Evolutionary conservation across 2,113 vertebrate species (phyloP).

Genomic region (Mugil cephalus): DNA sequence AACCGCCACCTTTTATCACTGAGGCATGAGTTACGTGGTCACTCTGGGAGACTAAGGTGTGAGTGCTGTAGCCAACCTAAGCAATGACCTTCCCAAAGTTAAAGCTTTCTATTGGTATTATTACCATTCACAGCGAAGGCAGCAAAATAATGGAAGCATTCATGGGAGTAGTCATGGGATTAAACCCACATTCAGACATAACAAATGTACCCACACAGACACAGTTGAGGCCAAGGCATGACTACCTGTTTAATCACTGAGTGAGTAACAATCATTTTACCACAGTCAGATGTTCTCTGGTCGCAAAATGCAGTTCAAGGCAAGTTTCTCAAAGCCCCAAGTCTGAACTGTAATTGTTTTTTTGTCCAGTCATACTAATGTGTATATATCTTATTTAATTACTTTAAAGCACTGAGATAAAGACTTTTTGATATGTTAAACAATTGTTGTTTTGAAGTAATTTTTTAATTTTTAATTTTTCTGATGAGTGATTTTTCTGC

Average conservation of each 20-base stretch:
- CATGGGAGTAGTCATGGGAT: slow-evolving; percentile 57
- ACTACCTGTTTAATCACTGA: background rate
- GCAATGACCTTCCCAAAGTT: slow-evolving; percentile 45
- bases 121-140: slow-evolving; percentile 22
- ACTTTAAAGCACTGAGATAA: background rate
- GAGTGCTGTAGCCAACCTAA: slow-evolving; percentile 28
- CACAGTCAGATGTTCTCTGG: slow-evolving; percentile 17
- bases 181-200: slow-evolving; percentile 69
- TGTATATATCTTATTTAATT: background rate
- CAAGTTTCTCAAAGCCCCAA: too few species aligned
- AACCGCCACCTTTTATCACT: slow-evolving; percentile 15
- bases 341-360: too few species aligned
- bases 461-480: too few species aligned
- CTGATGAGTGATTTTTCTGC: background rate
- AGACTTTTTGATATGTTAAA: too few species aligned
- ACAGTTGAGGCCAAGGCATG: slow-evolving; percentile 37
- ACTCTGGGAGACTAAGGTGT: slow-evolving; percentile 27
- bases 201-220: slow-evolving; percentile 52
- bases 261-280: slow-evolving; percentile 9
- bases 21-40: slow-evolving; percentile 28
- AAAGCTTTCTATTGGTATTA: slow-evolving; percentile 21
- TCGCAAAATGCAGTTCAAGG: slow-evolving; percentile 3
- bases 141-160: slow-evolving; percentile 56
- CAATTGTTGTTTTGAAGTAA: background rate
- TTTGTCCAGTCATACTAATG: too few species aligned